Evolutionary conservation across 2,888 invertebrate species (phyloP).

Genomic region (Melanchra persicariae): DNA sequence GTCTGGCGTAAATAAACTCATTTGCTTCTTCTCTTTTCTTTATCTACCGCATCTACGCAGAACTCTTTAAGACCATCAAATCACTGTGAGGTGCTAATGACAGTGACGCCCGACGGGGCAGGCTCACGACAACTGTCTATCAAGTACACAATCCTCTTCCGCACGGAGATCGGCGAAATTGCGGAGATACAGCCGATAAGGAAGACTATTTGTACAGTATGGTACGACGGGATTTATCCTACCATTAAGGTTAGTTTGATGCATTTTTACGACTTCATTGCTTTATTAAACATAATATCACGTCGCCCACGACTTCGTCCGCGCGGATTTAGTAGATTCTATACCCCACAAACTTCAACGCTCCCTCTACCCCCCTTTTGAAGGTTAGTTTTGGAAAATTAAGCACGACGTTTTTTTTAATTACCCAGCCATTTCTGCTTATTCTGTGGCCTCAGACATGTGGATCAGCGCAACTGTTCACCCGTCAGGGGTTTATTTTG

Average conservation of each 20-base stretch:
- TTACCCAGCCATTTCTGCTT: no score
- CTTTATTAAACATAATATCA: no score
- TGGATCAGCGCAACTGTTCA: no score
- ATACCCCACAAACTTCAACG: no score
- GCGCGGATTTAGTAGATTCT: no score
- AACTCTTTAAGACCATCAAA: slow-evolving; percentile 85
- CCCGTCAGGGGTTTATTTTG: no score
- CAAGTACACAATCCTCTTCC: slow-evolving; percentile 82
- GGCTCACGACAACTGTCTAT: slow-evolving; percentile 82
- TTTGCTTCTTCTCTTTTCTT: background rate
- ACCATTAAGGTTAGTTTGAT: slow-evolving; percentile 79
- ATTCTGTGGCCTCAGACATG: no score
- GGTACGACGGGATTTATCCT: slow-evolving; percentile 88
- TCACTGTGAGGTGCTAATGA: slow-evolving; percentile 78
- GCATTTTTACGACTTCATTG: background rate
- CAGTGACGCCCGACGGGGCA: slow-evolving; percentile 81
- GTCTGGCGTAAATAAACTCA: no score
- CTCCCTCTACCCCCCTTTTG: no score
- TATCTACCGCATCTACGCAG: slow-evolving; percentile 70
- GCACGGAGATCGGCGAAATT: slow-evolving; percentile 82
- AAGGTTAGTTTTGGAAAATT: no score
- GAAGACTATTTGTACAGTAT: slow-evolving; percentile 83
- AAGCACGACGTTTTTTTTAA: no score
- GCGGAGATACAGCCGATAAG: slow-evolving; percentile 83
- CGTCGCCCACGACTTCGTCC: no score